phyloP scores from a whole-genome alignment of 92 coral and sea anemone species.

The Heteractis magnifica region DNA sequence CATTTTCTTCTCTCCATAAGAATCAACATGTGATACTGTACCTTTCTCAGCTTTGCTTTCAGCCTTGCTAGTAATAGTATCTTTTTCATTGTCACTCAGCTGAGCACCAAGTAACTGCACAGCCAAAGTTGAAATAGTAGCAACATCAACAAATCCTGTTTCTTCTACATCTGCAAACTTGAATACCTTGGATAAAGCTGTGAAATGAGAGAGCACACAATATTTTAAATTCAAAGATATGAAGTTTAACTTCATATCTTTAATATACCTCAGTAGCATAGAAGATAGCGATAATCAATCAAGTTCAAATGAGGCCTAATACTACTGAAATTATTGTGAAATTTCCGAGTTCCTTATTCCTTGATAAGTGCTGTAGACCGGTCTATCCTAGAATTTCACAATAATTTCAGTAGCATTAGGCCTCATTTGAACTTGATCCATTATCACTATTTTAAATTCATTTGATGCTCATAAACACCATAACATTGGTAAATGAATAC shows the following conservation, averaged over 20 bases:
- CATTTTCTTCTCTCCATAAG: neutral
- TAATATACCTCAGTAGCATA: too few relatives aligned
- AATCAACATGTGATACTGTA: neutral
- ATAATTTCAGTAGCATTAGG: too few relatives aligned
- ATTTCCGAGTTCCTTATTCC: too few relatives aligned
- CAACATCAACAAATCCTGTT: conserved; percentile 98
- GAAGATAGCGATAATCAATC: too few relatives aligned
- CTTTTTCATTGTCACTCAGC: conserved; percentile 91
- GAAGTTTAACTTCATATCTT: too few relatives aligned
- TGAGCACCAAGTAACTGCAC: conserved; percentile 96
- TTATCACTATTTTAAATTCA: too few relatives aligned
- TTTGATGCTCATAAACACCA: neutral
- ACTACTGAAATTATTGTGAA: too few relatives aligned
- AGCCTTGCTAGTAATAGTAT: conserved; percentile 85
- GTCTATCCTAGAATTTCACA: too few relatives aligned
- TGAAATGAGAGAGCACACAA: neutral
- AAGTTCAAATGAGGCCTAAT: too few relatives aligned
- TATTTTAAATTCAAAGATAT: neutral
- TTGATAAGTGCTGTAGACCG: too few relatives aligned
- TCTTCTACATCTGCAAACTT: conserved; percentile 99
- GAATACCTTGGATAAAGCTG: conserved; percentile 90
- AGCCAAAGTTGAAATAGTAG: conserved; percentile 92
- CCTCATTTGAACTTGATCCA: too few relatives aligned
- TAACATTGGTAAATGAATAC: neutral
- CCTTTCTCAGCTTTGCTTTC: conserved; percentile 99